Conservation (phyloP, 2,113 vertebrate species). For the Craseonycteris thonglongyai region DNA sequence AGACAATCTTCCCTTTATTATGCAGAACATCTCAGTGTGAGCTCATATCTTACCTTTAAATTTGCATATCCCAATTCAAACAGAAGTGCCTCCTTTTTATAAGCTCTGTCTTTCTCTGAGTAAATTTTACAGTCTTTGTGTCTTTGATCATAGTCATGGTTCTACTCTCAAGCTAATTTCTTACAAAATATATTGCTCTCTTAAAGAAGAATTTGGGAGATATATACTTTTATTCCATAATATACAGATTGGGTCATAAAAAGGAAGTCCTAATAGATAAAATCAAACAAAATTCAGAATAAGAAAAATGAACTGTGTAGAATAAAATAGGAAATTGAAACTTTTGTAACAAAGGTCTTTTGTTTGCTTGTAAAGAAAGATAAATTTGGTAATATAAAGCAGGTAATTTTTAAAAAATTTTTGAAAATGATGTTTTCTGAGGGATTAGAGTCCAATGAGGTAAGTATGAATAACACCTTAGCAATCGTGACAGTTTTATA, state of each 20-base stretch:
- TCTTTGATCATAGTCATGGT: not conserved
- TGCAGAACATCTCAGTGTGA: not conserved
- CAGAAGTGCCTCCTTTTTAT: not conserved
- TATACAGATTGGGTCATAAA: not conserved
- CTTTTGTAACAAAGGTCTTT: not conserved
- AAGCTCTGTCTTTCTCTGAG: not conserved
- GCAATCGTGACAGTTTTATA: not conserved
- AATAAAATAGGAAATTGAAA: not conserved
- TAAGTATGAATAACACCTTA: not conserved
- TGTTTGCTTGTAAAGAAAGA: not conserved
- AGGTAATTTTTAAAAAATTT: not conserved
- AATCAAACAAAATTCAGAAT: not conserved
- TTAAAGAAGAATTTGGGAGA: not conserved
- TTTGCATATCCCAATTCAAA: not conserved
- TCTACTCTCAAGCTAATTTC: not conserved
- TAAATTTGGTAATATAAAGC: not conserved
- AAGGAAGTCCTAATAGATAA: not conserved
- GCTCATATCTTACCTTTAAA: not conserved
- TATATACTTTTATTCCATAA: not conserved
- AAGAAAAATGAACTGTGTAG: not conserved
- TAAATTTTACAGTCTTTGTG: not conserved
- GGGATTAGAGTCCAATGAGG: not conserved
- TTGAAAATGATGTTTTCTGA: not conserved
- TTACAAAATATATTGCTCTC: not conserved
- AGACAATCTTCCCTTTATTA: not conserved